These are phyloP conservation scores for Carcharodon carcharias DNA, from an alignment of 2,797 vertebrate genomes.

Conservation along the genomic window DNA sequence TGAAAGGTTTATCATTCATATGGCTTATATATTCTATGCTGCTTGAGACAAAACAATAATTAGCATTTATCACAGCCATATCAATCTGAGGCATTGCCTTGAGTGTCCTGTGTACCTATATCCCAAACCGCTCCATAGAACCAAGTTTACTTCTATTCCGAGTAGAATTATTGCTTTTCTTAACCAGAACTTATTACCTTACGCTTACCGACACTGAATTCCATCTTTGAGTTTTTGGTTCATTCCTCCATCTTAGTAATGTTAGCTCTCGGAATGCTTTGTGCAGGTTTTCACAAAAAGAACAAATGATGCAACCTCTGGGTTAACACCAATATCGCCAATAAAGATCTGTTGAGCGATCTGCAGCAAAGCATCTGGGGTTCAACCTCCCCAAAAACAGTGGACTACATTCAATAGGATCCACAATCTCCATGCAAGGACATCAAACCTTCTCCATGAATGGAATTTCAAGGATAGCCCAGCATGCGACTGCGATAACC, in stretches of 20 bases:
- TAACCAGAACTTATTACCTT: not conserved
- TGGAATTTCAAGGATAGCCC: too few species aligned
- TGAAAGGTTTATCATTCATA: not conserved
- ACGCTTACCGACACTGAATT: not conserved
- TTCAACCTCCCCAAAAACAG: too few species aligned
- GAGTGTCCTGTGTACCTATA: not conserved
- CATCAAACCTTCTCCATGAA: too few species aligned
- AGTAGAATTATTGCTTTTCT: not conserved
- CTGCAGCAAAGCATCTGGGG: too few species aligned
- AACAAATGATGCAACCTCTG: too few species aligned
- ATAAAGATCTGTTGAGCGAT: too few species aligned
- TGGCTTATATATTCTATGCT: not conserved
- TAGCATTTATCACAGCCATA: not conserved
- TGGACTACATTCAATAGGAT: too few species aligned
- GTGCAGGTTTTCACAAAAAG: too few species aligned
- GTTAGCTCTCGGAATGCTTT: too few species aligned
- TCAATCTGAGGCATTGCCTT: not conserved
- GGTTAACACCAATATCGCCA: too few species aligned
- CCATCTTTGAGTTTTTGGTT: not conserved
- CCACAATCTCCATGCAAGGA: too few species aligned
- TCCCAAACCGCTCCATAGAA: not conserved
- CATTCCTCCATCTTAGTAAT: not conserved
- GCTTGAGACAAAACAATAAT: not conserved
- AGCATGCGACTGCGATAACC: too few species aligned
- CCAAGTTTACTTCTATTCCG: not conserved